Evolutionary conservation across 2,888 invertebrate genomes (phyloP).

Genomic region (Trichogramma evanescens): DNA sequence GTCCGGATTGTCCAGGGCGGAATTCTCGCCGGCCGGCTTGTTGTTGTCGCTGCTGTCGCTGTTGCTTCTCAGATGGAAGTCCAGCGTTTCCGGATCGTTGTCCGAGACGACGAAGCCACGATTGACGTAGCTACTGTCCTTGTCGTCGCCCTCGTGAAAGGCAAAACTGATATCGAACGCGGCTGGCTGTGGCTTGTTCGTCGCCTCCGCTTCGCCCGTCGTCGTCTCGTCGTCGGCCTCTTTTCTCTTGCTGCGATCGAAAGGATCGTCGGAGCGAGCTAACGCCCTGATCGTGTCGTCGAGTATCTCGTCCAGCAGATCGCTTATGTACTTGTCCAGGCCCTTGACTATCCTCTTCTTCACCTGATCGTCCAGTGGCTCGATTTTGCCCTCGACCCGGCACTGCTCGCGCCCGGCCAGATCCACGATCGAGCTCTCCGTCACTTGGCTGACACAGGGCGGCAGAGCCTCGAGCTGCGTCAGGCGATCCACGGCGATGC

Average conservation of each 20-base stretch:
- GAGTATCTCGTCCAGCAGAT: slow-evolving; percentile 41
- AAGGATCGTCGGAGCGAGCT: slow-evolving; percentile 27
- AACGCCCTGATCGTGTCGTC: slow-evolving; percentile 40
- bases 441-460: slow-evolving; percentile 17
- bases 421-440: background rate
- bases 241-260: background rate
- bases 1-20: slow-evolving; percentile 33
- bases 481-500: slow-evolving; percentile 30
- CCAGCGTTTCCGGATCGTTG: slow-evolving; percentile 38
- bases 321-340: slow-evolving; percentile 41
- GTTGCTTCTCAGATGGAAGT: slow-evolving; percentile 28
- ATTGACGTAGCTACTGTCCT: slow-evolving; percentile 36
- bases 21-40: background rate
- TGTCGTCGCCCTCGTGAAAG: slow-evolving; percentile 7
- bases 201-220: slow-evolving; percentile 3
- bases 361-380: slow-evolving; percentile 21
- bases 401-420: background rate
- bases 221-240: slow-evolving; percentile 28
- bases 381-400: slow-evolving; percentile 11
- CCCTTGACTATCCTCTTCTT: slow-evolving; percentile 40
- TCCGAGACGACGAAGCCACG: slow-evolving; percentile 36
- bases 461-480: slow-evolving; percentile 4
- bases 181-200: background rate
- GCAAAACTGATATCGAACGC: background rate
- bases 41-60: background rate